Conservation (phyloP, 2,113 vertebrate species). For the Beaufortia kweichowensis region DNA sequence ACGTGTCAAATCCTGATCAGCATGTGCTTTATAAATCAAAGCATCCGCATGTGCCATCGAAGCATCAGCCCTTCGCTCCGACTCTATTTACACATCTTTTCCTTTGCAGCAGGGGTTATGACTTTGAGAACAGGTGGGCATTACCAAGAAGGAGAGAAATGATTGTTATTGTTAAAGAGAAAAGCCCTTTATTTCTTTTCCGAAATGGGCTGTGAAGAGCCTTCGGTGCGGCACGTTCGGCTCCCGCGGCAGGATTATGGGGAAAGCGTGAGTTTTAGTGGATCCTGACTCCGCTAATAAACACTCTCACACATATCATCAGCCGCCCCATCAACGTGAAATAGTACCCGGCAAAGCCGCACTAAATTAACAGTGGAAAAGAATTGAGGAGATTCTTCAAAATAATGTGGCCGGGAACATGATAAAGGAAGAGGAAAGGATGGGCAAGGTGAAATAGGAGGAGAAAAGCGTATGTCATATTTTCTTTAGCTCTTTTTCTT, state of each 20-base stretch:
- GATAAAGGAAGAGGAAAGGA: constrained; percentile 53
- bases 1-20: constrained; percentile 23
- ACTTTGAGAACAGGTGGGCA: constrained; percentile 40
- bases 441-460: constrained; percentile 54
- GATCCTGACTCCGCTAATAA: constrained; percentile 50
- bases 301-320: constrained; percentile 52
- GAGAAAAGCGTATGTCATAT: constrained; percentile 41
- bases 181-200: constrained; percentile 40
- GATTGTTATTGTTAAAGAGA: constrained; percentile 38
- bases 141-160: constrained; percentile 30
- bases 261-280: constrained; percentile 46
- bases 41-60: constrained; percentile 24
- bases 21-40: constrained; percentile 19
- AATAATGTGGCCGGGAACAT: constrained; percentile 45
- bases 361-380: constrained; percentile 48
- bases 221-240: not conserved
- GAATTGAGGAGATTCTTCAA: constrained; percentile 56
- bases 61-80: constrained; percentile 4
- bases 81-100: constrained; percentile 17
- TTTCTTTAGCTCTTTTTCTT: constrained; percentile 42
- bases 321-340: constrained; percentile 48
- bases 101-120: constrained; percentile 24
- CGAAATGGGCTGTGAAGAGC: constrained; percentile 37
- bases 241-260: constrained; percentile 37
- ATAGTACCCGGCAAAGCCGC: constrained; percentile 41